Conservation (phyloP, 2,113 vertebrate species). For the Acanthisitta chloris region DNA sequence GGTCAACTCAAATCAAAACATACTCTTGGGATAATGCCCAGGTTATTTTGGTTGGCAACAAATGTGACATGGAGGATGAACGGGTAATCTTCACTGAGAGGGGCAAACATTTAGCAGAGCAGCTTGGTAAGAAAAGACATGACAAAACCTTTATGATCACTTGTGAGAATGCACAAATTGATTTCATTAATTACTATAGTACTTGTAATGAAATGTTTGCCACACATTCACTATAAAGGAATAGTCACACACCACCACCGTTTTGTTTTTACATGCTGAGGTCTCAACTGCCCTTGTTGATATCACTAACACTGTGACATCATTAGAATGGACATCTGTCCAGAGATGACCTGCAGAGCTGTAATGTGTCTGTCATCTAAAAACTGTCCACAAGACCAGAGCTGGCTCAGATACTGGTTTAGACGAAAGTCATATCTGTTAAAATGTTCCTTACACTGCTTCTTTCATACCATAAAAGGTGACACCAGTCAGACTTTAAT, state of each 20-base stretch:
- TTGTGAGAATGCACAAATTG: neutral
- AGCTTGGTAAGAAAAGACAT: constrained; percentile 84
- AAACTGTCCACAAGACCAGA: neutral
- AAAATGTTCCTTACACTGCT: neutral
- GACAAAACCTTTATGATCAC: neutral
- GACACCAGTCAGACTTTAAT: neutral
- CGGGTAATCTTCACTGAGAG: constrained; percentile 89
- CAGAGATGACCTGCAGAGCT: neutral
- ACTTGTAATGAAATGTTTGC: neutral
- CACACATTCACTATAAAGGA: neutral
- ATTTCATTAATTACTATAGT: neutral
- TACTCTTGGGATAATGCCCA: constrained; percentile 99
- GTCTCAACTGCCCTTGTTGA: neutral
- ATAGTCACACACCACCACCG: neutral
- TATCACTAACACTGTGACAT: neutral
- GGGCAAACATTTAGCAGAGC: constrained; percentile 91
- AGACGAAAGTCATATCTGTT: neutral
- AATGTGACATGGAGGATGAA: constrained; percentile 98
- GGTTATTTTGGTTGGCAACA: constrained; percentile 95
- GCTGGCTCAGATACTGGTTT: neutral
- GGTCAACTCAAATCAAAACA: constrained; percentile 98
- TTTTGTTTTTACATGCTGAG: neutral
- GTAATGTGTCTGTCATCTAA: neutral
- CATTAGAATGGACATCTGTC: neutral
- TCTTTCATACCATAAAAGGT: neutral